Evolutionary conservation across 2,888 invertebrate species (phyloP).

Genomic region (Phymatocera aterrima): DNA sequence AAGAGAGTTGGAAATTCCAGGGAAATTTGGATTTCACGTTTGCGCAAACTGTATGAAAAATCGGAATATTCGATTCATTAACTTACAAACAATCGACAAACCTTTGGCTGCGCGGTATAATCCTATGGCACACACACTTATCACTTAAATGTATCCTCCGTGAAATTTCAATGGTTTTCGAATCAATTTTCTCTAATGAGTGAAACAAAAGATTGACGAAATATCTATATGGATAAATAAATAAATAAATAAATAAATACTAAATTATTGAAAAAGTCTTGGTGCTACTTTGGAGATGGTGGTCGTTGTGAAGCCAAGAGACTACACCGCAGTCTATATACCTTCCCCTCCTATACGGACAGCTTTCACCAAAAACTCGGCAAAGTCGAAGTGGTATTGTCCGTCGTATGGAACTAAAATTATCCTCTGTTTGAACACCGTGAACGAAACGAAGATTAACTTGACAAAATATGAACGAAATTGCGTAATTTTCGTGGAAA

Average conservation of each 20-base stretch:
- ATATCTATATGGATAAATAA: conserved; percentile 19
- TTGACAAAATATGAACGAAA: neutral
- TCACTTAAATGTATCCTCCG: conserved; percentile 35
- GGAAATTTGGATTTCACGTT: too few relatives aligned
- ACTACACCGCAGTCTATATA: conserved; percentile 72
- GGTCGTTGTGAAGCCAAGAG: conserved; percentile 69
- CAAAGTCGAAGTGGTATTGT: conserved; percentile 38
- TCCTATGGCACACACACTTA: conserved; percentile 46
- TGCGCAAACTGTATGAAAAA: neutral
- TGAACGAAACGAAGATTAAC: neutral
- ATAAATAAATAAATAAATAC: conserved; percentile 48
- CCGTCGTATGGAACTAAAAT: neutral
- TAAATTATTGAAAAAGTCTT: conserved; percentile 50
- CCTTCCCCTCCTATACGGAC: conserved; percentile 69
- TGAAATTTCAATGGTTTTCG: neutral
- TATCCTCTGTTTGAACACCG: neutral
- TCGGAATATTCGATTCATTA: conserved; percentile 40
- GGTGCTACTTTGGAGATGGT: conserved; percentile 64
- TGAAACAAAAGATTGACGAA: neutral
- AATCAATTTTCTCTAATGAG: neutral
- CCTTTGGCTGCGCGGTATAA: conserved; percentile 51
- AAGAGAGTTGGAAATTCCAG: neutral
- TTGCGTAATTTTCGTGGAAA: neutral
- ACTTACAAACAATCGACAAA: too few relatives aligned
- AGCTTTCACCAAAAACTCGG: conserved; percentile 71